Percentiles rank a stretch among this genome's conserved stretches.
phyloP scores from a whole-genome alignment of 1,140 invertebrate genomes.

The Microplitis mediator region DNA sequence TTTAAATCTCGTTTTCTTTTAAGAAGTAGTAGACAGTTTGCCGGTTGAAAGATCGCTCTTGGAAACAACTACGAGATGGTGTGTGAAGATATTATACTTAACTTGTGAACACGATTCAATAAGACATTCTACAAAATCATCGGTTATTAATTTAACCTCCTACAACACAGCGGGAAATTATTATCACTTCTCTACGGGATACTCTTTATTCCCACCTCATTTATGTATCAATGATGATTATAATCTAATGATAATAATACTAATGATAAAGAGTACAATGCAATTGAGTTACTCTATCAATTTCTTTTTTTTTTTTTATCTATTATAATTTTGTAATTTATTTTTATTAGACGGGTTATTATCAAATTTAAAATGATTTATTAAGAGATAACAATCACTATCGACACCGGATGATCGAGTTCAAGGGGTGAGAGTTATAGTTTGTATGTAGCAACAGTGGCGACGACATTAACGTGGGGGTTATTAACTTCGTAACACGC shows the following conservation, averaged over 20 bases:
- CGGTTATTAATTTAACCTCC: slow-evolving; percentile 61
- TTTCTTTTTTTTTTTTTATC: background rate
- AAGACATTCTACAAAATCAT: slow-evolving; percentile 60
- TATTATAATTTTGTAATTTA: background rate
- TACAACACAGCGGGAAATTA: slow-evolving; percentile 47
- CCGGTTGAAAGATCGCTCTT: too few relatives aligned
- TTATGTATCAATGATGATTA: slow-evolving; percentile 14
- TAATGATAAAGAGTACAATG: background rate
- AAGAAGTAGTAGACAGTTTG: slow-evolving; percentile 2
- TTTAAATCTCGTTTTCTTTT: background rate
- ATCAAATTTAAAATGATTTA: background rate
- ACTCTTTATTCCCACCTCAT: slow-evolving; percentile 16
- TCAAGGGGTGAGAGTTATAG: background rate
- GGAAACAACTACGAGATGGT: slow-evolving; percentile 35
- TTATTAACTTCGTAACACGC: slow-evolving; percentile 31
- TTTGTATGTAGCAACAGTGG: background rate
- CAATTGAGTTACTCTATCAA: too few relatives aligned
- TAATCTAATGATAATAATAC: slow-evolving; percentile 8
- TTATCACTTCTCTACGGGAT: slow-evolving; percentile 46
- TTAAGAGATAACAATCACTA: background rate
- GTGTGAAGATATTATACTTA: slow-evolving; percentile 48
- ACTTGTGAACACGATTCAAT: slow-evolving; percentile 53
- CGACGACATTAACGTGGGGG: slow-evolving; percentile 20
- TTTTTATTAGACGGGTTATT: background rate
- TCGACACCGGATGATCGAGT: slow-evolving; percentile 16